phyloP scores from a whole-genome alignment of 1,140 invertebrate species.

The Sarcophaga bullata region DNA sequence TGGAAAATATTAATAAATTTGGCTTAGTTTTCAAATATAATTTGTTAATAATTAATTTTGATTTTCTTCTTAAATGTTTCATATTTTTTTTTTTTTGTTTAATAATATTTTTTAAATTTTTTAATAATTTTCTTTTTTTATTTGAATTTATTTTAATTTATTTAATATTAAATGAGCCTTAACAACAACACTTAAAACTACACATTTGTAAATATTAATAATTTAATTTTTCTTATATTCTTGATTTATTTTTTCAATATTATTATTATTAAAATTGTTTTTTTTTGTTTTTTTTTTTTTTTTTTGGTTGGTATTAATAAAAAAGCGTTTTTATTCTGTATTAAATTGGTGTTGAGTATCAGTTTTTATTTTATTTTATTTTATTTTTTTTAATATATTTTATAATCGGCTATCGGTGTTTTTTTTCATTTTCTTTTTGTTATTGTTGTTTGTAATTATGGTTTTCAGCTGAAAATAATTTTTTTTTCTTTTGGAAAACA shows the following conservation, averaged over 20 bases:
- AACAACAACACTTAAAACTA: constrained; percentile 41
- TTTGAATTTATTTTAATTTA: constrained; percentile 22
- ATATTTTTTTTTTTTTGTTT: constrained; percentile 1
- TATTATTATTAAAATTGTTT: not conserved
- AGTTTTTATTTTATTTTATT: not conserved
- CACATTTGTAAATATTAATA: constrained; percentile 37
- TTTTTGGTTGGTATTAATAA: not conserved
- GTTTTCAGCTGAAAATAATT: no score
- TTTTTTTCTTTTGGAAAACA: no score
- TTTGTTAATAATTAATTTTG: not conserved
- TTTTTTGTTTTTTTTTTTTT: not conserved
- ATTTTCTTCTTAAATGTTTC: constrained; percentile 13
- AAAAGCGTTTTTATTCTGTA: constrained; percentile 21
- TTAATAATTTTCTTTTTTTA: constrained; percentile 25
- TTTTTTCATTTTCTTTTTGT: not conserved
- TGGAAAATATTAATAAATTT: no score
- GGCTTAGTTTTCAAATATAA: no score
- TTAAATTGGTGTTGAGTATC: constrained; percentile 22
- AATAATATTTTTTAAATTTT: constrained; percentile 11
- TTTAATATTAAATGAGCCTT: constrained; percentile 29
- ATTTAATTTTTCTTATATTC: constrained; percentile 11
- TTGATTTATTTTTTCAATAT: constrained; percentile 1
- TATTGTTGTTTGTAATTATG: not conserved
- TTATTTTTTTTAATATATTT: not conserved
- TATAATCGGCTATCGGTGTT: not conserved